Evolutionary conservation across 1,140 invertebrate genomes (phyloP), one percentile per base, ranked within the genome.

Genomic region (Caerostris darwini): DNA sequence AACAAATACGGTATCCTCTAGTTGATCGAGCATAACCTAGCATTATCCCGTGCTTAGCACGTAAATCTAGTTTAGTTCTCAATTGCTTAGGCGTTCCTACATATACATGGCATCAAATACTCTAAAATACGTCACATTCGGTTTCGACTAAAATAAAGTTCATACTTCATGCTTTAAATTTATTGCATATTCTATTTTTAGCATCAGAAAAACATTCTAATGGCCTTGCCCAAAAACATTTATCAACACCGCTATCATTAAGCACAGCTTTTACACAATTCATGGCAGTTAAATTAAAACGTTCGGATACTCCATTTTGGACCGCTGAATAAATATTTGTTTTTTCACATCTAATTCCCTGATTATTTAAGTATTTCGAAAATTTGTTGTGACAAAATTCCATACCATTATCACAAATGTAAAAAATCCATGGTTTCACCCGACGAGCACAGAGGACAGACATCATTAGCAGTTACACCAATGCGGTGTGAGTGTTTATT

Each of bases 21-120:
- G 64, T 90, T 19, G 7, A 56, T 69, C 17, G 14, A 12, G 88
- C 88, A 56, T 90, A 90, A 19, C 34, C 64, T n/a, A 90, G 10
- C 8, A 90, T 90, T 54, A 90, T 56, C 12, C 88, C 53, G 3
- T 54, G 50, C 17, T 90, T 90, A 34, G 88, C 88, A 1, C 50
- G 50, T 10, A 7, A 69, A 59, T 71, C 34, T 14, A 90, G 50
- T 54, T 54, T 92, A 58, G 64, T 64, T 61, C 81, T 50, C 3
- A 6, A 8, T 92, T 82, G 59, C 85, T 92, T 85, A 7, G 57
- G 90, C 8, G 85, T 14, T 3, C 82, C 71, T 53, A 54, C 14
- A 85, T 61, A 92, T 14, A 59, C 90, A 17, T 19, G 12, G 61
- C 56, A 6, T 59, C 90, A 34, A 92, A 92, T 85, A 61, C 8